Evolutionary conservation across 2,888 invertebrate genomes (phyloP), one percentile per base, ranked within the genome.

Genomic region (Flabesymbios commensalis): DNA sequence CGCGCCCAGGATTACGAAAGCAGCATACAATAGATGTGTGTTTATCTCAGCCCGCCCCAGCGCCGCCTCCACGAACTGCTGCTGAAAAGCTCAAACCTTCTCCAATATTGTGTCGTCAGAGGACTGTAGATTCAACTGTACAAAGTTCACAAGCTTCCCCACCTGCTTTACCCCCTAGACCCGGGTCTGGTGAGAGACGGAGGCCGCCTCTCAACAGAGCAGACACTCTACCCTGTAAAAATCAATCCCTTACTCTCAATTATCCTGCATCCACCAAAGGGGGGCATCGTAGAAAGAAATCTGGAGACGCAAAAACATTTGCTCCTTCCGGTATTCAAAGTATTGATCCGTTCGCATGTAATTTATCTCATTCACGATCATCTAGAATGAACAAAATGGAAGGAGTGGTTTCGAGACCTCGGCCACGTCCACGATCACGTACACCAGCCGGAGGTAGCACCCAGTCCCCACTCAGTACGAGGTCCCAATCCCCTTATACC

Each of bases 381-480:
- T 26, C 26, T n/a, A 31, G 32, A 17, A 32, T 2, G 53, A 31
- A 14, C 22, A 22, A 19, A 17, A 36, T 36, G 36, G 7, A 32
- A n/a, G 26, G 32, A 2, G 32, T 26, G 17, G 36, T 53, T 36
- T 33, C 53, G 2, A 32, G 53, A 10, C 53, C 53, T 14, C 10
- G 53, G 33, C 53, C 53, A 22, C 53, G 53, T 17, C 53, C 39
- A 10, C 39, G 39, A n/a, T 36, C 53, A 7, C 26, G 19, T 19
- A 29, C 32, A 2, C 33, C 33, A 1, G 19, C 36, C 2, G 31
- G 17, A 14, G n/a, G 26, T 7, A 14, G 1, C 53, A 4, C 39
- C 10, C 10, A n/a, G 10, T 36, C 10, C 39, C n/a, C 39, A 10
- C 39, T 36, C 10, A n/a, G 10, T n/a, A n/a, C 10, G 10, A 10